Conservation (phyloP, 2,888 invertebrate species). For the Dryocosmus kuriphilus region DNA sequence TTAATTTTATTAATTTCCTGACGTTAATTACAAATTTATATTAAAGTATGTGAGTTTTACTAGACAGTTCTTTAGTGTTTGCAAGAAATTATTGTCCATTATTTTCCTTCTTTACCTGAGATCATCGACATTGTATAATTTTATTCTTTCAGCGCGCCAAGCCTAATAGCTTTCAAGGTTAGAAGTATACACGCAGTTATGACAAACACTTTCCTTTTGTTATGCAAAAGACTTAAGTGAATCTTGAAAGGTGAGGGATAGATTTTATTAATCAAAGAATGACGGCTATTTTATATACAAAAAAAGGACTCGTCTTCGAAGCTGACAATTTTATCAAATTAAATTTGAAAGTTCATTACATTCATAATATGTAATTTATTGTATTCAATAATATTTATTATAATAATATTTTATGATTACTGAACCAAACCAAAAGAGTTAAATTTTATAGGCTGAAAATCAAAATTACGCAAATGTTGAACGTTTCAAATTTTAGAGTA, state of each 20-base stretch:
- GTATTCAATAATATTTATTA: no score
- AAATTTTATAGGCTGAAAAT: no score
- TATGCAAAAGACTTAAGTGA: slow-evolving; percentile 50
- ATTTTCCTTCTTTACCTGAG: slow-evolving; percentile 29
- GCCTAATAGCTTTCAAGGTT: slow-evolving; percentile 54
- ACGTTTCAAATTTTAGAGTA: no score
- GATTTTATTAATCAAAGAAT: not conserved
- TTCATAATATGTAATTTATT: no score
- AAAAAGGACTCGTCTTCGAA: not conserved
- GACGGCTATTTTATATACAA: slow-evolving; percentile 7
- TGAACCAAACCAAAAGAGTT: no score
- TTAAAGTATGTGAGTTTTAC: not conserved
- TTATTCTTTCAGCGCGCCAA: slow-evolving; percentile 2
- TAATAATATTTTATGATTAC: no score
- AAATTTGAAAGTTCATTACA: no score
- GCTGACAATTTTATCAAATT: not conserved
- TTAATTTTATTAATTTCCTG: no score
- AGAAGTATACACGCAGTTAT: slow-evolving; percentile 42
- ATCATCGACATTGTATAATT: slow-evolving; percentile 34
- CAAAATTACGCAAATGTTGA: no score
- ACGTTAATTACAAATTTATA: no score
- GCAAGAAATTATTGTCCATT: slow-evolving; percentile 30
- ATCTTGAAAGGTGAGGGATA: slow-evolving; percentile 24
- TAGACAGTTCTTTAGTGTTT: slow-evolving; percentile 14
- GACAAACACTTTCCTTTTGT: slow-evolving; percentile 59